Percentiles rank a stretch among this genome's conserved stretches.
These are phyloP conservation scores for Diadumene lineata DNA, from an alignment of 92 coral and sea anemone genomes.

Conservation along the genomic window DNA sequence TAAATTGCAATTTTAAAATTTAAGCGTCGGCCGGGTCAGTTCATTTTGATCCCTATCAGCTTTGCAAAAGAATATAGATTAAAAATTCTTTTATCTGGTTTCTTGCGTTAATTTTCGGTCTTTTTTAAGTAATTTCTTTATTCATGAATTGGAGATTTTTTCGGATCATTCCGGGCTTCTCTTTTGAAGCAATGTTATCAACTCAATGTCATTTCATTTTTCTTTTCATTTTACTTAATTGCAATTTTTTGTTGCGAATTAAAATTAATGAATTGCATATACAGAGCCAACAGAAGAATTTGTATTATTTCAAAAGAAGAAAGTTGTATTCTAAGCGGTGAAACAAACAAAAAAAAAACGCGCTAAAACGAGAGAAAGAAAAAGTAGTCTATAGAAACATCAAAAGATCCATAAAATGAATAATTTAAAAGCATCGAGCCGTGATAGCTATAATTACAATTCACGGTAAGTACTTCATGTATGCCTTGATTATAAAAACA, in stretches of 20 bases:
- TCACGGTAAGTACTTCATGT: too few relatives aligned
- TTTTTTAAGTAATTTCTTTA: too few relatives aligned
- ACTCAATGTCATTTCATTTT: neutral
- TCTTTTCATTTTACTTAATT: neutral
- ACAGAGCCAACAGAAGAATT: too few relatives aligned
- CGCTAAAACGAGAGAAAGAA: neutral
- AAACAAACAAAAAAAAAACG: neutral
- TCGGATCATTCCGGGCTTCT: neutral
- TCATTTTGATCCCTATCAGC: neutral
- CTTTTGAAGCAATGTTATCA: neutral
- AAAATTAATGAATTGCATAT: too few relatives aligned
- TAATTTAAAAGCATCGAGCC: neutral
- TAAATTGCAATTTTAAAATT: too few relatives aligned
- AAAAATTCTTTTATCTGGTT: too few relatives aligned
- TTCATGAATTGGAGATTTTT: neutral
- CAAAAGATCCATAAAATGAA: neutral
- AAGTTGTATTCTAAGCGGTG: neutral
- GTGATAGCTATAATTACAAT: neutral
- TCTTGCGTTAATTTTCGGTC: too few relatives aligned
- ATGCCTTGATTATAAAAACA: too few relatives aligned
- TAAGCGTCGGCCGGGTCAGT: neutral
- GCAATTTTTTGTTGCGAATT: too few relatives aligned
- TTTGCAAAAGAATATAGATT: too few relatives aligned
- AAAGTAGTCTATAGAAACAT: neutral
- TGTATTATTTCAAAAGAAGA: too few relatives aligned